Base-by-base conservation (phyloP, 2,113 vertebrate genomes). In the Anolis carolinensis region DNA sequence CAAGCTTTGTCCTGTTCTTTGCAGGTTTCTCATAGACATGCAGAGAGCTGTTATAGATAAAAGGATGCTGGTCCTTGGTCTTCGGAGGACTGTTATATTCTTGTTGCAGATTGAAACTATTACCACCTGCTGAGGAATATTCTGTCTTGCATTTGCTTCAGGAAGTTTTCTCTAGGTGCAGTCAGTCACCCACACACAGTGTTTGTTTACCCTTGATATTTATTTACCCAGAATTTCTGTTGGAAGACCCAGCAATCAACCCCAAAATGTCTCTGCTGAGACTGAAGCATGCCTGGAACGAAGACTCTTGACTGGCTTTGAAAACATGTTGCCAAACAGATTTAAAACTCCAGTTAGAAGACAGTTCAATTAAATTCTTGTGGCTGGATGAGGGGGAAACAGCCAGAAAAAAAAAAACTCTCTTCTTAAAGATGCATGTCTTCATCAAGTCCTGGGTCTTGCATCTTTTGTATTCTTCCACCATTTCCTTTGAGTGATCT, bases 401-500 rank as follows among this genome's bases (percentile, higher is more conserved):
- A 59, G 55, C 55, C 68, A 5, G 4, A 63, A 25, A 80, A 1
- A 10, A 73, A 81, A 44, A 34, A 81, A 79, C 9, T 34, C 16
- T 11, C 0, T 0, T 25, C 63, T 85, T 86, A 59, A 82, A 27
- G 34, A 72, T 72, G 78, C 44, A 84, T 52, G 71, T 8, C 67
- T 55, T 86, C 84, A 79, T 88, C 52, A 50, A 13, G 1, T 65
- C 81, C 70, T n/a, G 32, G 63, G 44, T 27, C 10, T 23, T 27
- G 10, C 52, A 32, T 6, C 73, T 70, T 55, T 48, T 84, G 63
- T 34, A 73, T 0, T 0, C 27, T 85, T 89, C 23, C 48, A 0
- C n/a, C 36, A 72, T 87, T 90, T 79, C 74, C 27, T 88, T 88
- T 84, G 44, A 77, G 73, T 81, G 14, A 80, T 3, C 87, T 83